Percentiles rank a stretch among this genome's conserved stretches.
Evolutionary conservation across 2,888 invertebrate species (phyloP).

Genomic region (Escarpia spicata): DNA sequence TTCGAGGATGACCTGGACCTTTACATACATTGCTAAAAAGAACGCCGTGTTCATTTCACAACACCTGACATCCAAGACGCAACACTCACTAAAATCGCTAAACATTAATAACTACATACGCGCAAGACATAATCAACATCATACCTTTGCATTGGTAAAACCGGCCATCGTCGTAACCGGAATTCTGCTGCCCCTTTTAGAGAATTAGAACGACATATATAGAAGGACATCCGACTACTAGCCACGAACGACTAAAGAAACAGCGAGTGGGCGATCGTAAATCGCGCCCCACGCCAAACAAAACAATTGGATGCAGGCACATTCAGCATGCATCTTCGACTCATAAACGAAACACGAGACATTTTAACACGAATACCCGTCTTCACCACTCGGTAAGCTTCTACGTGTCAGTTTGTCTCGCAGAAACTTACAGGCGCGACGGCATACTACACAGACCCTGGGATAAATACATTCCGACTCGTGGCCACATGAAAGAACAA

Average conservation of each 20-base stretch:
- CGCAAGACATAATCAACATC: not conserved
- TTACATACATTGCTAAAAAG: slow-evolving; percentile 5
- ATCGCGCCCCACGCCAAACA: not conserved
- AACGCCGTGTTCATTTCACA: not conserved
- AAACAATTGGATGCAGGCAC: not conserved
- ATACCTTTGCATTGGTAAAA: not conserved
- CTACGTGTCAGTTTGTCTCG: not conserved
- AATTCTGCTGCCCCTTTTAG: slow-evolving; percentile 3
- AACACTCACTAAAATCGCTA: not conserved
- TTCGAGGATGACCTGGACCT: not conserved
- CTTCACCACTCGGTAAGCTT: not conserved
- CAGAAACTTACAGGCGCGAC: not conserved
- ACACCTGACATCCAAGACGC: not conserved
- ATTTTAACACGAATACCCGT: not conserved
- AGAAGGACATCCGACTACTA: not conserved
- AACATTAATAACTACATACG: not conserved
- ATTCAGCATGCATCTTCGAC: not conserved
- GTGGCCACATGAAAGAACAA: not conserved
- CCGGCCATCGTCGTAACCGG: not conserved
- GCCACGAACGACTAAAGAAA: not conserved
- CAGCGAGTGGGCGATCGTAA: not conserved
- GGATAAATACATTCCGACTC: not conserved
- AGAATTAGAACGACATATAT: not conserved
- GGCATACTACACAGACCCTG: not conserved
- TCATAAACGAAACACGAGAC: slow-evolving; percentile 8